Conservation (phyloP, 2,888 invertebrate species). For the Serripes groenlandicus region DNA sequence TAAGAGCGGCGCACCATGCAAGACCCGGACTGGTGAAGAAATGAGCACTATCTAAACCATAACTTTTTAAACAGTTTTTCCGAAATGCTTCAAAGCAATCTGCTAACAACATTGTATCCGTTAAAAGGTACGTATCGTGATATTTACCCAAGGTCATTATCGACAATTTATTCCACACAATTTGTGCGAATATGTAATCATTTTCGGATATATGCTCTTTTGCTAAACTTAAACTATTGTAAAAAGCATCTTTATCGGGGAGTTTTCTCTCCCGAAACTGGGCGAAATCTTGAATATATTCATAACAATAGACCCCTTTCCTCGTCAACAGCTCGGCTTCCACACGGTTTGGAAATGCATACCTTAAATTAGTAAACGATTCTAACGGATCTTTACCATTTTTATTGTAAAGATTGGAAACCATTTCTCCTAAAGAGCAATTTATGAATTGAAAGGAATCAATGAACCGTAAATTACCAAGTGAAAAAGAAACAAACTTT, state of each 20-base stretch:
- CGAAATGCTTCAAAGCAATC: constrained; percentile 8
- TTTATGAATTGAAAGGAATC: constrained; percentile 19
- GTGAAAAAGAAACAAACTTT: constrained; percentile 14
- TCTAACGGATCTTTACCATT: not conserved
- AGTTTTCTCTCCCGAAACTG: constrained; percentile 18
- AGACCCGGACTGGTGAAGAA: not conserved
- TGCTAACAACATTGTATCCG: not conserved
- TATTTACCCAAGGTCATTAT: constrained; percentile 17
- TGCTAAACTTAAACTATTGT: not conserved
- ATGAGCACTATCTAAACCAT: constrained; percentile 7
- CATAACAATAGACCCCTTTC: constrained; percentile 35
- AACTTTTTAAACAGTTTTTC: not conserved
- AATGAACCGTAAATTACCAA: constrained; percentile 20
- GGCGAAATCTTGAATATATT: not conserved
- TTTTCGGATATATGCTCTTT: not conserved
- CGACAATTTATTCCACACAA: constrained; percentile 1
- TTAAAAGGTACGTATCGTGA: constrained; percentile 2
- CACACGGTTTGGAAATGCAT: not conserved
- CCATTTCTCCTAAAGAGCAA: constrained; percentile 17
- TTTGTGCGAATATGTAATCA: constrained; percentile 24
- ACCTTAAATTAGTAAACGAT: not conserved
- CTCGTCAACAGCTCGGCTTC: constrained; percentile 6
- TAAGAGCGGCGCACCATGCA: constrained; percentile 8
- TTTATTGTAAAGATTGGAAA: constrained; percentile 6
- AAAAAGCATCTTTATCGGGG: constrained; percentile 20